A percentile compares a stretch with the other conserved stretches of the same genome.
Evolutionary conservation across 2,888 invertebrate species (phyloP).

Genomic region (Willowsia nigromaculata): DNA sequence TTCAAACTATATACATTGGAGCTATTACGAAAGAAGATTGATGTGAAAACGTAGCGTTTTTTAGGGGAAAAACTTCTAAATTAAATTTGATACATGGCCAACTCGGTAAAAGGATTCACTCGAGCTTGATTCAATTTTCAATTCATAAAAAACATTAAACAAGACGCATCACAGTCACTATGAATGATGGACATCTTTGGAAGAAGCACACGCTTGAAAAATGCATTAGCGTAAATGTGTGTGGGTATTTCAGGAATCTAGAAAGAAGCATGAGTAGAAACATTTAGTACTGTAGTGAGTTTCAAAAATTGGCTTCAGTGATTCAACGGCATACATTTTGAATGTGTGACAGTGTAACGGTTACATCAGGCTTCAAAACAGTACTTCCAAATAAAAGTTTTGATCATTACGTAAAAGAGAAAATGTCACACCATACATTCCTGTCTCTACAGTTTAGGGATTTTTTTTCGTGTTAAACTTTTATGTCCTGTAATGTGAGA

Average conservation of each 20-base stretch:
- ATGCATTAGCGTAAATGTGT: too few relatives aligned
- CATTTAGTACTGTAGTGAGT: too few relatives aligned
- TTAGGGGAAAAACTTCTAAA: neutral
- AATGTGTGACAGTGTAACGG: too few relatives aligned
- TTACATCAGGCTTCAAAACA: neutral
- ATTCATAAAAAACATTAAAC: neutral
- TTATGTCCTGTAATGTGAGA: neutral
- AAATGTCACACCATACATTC: neutral
- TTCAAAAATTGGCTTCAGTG: too few relatives aligned
- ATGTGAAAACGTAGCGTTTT: neutral
- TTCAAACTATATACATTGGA: neutral
- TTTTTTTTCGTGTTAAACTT: neutral
- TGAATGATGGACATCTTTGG: too few relatives aligned
- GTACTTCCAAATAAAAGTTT: neutral
- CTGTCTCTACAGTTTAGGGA: neutral
- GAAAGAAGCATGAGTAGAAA: too few relatives aligned
- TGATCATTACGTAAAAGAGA: neutral
- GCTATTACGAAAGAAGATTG: neutral
- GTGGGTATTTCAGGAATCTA: too few relatives aligned
- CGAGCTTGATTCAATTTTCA: neutral
- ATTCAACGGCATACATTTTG: too few relatives aligned
- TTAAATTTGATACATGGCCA: slow-evolving; percentile 11
- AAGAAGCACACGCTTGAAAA: too few relatives aligned
- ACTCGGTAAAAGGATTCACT: neutral
- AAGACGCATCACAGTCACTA: too few relatives aligned